phyloP scores from a whole-genome alignment of 1,140 invertebrate species.

The Lithobius niger region DNA sequence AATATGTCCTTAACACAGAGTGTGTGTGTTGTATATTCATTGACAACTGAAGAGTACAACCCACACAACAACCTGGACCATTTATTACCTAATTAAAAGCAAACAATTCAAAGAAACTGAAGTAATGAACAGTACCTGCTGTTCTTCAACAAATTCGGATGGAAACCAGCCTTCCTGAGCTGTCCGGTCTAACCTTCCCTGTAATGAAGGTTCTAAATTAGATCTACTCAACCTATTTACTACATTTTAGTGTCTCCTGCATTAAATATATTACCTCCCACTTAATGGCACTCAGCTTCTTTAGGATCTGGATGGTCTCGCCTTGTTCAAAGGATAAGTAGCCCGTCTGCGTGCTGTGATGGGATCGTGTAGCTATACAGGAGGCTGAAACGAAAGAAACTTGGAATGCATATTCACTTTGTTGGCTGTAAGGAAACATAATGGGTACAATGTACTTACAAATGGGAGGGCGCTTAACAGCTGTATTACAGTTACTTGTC shows the following conservation, averaged over 20 bases:
- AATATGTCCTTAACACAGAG: neutral
- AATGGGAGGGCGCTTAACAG: constrained; percentile 1
- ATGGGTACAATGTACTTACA: neutral
- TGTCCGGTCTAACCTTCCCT: constrained; percentile 26
- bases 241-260: neutral
- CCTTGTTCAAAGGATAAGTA: constrained; percentile 9
- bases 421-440: neutral
- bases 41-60: no score
- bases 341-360: neutral
- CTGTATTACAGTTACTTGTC: neutral
- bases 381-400: neutral
- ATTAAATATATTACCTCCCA: constrained; percentile 1
- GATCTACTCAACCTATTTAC: neutral
- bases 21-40: neutral
- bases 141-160: constrained; percentile 18
- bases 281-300: neutral
- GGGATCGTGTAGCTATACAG: neutral
- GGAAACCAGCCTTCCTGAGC: constrained; percentile 22
- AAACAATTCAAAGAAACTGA: neutral
- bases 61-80: no score
- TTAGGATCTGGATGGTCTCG: constrained; percentile 5
- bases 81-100: no score
- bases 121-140: constrained; percentile 5
- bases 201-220: constrained; percentile 31
- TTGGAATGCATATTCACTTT: neutral